These are phyloP conservation scores for Bergia sp. DNA, from an alignment of 92 coral and sea anemone species.

Conservation along the genomic window DNA sequence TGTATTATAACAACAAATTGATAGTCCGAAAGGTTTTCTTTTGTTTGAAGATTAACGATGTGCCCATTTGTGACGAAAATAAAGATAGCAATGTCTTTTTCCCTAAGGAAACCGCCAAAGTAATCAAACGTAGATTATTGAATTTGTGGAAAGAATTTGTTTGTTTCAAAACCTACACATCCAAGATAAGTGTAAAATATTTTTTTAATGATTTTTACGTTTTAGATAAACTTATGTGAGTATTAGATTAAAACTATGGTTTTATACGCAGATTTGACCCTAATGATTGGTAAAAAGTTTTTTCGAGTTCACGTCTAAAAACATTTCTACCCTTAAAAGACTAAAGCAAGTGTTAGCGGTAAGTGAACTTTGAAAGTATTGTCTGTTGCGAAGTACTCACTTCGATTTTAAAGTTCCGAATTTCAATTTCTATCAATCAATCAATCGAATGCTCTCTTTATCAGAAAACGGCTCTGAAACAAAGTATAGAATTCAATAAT, in stretches of 20 bases:
- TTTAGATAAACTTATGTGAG: neutral
- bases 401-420: neutral
- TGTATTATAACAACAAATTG: neutral
- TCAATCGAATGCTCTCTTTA: neutral
- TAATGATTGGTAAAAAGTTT: neutral
- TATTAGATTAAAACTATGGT: neutral
- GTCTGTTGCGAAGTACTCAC: neutral
- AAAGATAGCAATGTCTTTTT: constrained; percentile 3
- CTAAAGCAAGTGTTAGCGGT: neutral
- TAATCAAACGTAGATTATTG: constrained; percentile 9
- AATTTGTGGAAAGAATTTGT: constrained; percentile 1
- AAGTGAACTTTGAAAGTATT: too few relatives aligned
- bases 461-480: neutral
- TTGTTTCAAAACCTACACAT: neutral
- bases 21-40: constrained; percentile 4
- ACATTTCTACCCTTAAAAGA: neutral
- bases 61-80: constrained; percentile 8
- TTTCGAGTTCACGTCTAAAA: neutral
- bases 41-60: constrained; percentile 11
- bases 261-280: neutral
- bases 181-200: neutral
- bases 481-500: neutral
- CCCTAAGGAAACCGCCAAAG: neutral
- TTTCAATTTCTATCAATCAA: neutral
- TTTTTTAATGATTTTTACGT: neutral